phyloP scores from a whole-genome alignment of 2,888 invertebrate genomes.

The Cylindroiulus punctatus region DNA sequence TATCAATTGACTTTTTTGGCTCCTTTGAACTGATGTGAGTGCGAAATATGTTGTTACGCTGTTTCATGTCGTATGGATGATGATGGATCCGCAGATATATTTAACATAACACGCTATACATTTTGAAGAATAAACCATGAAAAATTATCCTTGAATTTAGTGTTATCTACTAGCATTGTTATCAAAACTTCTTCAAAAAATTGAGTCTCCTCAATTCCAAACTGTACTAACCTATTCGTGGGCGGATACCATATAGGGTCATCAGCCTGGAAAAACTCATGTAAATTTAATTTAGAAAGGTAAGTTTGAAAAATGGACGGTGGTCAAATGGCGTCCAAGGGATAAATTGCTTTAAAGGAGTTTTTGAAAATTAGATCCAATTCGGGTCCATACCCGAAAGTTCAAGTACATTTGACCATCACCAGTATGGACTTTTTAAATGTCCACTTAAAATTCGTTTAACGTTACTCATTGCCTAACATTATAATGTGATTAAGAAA shows the following conservation, averaged over 20 bases:
- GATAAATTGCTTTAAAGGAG: neutral
- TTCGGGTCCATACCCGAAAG: neutral
- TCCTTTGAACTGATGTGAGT: neutral
- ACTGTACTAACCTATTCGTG: no score
- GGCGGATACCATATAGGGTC: no score
- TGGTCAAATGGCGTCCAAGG: neutral
- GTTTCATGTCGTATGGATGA: constrained; percentile 36
- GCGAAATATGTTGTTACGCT: neutral
- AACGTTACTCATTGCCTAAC: neutral
- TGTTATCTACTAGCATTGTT: neutral
- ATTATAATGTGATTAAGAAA: neutral
- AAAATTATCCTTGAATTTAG: neutral
- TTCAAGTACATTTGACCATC: neutral
- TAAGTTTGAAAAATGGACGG: neutral
- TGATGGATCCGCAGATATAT: constrained; percentile 39
- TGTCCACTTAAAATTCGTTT: neutral
- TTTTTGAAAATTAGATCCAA: neutral
- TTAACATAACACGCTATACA: constrained; percentile 43
- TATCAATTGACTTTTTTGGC: neutral
- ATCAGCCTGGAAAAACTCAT: neutral
- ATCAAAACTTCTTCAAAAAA: no score
- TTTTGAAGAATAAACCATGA: constrained; percentile 7
- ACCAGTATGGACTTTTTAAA: neutral
- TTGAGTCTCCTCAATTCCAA: no score
- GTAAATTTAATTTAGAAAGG: neutral